Evolutionary conservation across 2,113 vertebrate species (phyloP).

Genomic region (Phyllostomus hastatus): DNA sequence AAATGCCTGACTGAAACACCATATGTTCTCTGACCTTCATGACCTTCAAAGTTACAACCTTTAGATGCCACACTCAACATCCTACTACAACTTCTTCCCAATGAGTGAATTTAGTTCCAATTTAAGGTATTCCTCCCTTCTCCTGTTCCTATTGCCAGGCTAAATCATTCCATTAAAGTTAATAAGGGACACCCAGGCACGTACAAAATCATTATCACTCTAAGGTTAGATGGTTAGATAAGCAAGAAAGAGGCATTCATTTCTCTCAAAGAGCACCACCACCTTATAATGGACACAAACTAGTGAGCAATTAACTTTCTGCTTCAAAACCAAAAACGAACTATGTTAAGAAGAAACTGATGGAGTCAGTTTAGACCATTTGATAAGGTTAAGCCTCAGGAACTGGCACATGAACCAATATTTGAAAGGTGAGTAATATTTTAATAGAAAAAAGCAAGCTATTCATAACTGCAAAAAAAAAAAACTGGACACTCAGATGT

Average conservation of each 20-base stretch:
- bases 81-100: conserved; percentile 15
- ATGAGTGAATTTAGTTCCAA: not conserved
- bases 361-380: not conserved
- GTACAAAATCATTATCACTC: conserved; percentile 33
- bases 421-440: not conserved
- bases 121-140: not conserved
- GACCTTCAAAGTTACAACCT: conserved; percentile 9
- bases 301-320: conserved; percentile 34
- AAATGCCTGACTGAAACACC: not conserved
- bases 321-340: conserved; percentile 16
- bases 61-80: not conserved
- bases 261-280: not conserved
- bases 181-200: conserved; percentile 17
- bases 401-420: not conserved
- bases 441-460: not conserved
- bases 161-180: conserved; percentile 34
- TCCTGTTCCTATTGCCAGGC: not conserved
- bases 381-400: not conserved
- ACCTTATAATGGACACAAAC: not conserved
- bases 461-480: not conserved
- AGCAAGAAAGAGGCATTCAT: not conserved
- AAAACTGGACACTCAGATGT: not conserved
- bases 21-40: not conserved
- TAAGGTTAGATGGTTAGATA: not conserved
- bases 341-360: not conserved